Evolutionary conservation across 2,797 vertebrate genomes (phyloP).

Genomic region (Eidolon dupreanum): DNA sequence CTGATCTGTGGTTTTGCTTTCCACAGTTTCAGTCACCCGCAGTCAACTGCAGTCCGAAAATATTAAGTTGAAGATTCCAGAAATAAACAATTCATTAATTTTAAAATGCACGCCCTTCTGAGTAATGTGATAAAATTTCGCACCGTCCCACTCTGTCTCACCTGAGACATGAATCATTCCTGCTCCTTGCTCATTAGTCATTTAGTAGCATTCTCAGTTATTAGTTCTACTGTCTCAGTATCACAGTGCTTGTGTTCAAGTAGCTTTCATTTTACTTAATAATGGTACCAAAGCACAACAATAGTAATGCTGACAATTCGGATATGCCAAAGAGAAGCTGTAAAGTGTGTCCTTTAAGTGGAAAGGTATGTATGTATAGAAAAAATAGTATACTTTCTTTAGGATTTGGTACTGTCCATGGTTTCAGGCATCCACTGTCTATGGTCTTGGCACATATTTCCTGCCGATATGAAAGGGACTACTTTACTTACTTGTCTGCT

Average conservation of each 20-base stretch:
- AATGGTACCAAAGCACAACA: neutral
- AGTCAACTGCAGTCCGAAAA: neutral
- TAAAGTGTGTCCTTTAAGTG: no score
- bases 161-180: neutral
- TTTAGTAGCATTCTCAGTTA: neutral
- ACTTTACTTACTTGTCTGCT: neutral
- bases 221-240: neutral
- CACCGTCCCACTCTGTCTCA: neutral
- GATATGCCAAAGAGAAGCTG: no score
- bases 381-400: neutral
- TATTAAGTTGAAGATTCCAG: neutral
- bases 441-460: neutral
- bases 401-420: neutral
- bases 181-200: neutral
- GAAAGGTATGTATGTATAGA: no score
- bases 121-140: neutral
- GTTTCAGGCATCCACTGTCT: neutral
- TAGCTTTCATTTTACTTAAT: neutral
- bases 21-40: neutral
- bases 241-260: neutral
- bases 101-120: neutral
- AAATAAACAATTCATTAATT: neutral
- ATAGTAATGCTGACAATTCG: no score
- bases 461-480: neutral
- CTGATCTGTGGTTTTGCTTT: neutral